These are phyloP conservation scores for Isoperla grammatica DNA, from an alignment of 2,888 invertebrate species.

Conservation along the genomic window DNA sequence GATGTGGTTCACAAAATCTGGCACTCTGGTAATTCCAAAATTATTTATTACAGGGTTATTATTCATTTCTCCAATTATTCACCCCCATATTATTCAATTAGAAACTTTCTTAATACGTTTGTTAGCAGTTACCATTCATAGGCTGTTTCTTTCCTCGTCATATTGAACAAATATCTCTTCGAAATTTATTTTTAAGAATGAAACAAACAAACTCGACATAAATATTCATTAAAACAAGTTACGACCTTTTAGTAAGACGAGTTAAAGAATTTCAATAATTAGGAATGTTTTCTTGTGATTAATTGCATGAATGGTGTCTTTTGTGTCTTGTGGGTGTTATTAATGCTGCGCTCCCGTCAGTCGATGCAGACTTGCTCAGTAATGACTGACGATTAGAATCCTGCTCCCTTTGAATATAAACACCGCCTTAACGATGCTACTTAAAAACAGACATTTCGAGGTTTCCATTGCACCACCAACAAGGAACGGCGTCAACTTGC, in stretches of 20 bases:
- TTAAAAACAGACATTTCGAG: constrained; percentile 14
- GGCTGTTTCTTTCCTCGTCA: no score
- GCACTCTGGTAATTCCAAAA: no score
- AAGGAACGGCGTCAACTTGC: not conserved
- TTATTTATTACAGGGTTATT: no score
- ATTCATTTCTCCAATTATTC: no score
- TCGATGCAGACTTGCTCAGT: not conserved
- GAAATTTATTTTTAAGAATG: constrained; percentile 2
- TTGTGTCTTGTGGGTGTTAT: constrained; percentile 11
- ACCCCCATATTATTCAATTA: no score
- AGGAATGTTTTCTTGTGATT: constrained; percentile 8
- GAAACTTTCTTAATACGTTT: no score
- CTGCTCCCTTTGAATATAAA: constrained; percentile 16
- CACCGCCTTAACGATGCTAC: constrained; percentile 13
- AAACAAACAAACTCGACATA: not conserved
- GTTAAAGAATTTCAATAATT: constrained; percentile 14
- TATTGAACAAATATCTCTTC: no score
- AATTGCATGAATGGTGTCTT: not conserved
- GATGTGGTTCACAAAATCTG: no score
- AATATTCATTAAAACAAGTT: not conserved
- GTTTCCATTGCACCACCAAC: not conserved
- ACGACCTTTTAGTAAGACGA: not conserved
- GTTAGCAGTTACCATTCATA: no score
- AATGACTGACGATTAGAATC: constrained; percentile 14
- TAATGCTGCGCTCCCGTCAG: not conserved